Percentiles rank a stretch among this genome's conserved stretches.
Conservation (phyloP, 2,888 invertebrate genomes). For the Meiosimyza decipiens region DNA sequence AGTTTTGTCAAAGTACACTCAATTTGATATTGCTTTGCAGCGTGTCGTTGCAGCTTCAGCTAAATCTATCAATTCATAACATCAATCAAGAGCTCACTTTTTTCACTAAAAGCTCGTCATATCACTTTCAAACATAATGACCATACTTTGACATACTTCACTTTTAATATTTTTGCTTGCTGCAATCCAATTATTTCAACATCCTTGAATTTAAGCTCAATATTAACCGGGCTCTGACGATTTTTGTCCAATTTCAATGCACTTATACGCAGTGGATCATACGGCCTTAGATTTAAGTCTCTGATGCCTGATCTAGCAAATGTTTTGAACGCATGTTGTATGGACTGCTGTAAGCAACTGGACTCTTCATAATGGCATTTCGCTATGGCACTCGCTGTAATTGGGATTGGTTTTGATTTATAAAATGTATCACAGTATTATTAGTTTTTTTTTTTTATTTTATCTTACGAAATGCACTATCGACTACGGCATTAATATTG, state of each 20-base stretch:
- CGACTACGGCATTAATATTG: too few species aligned
- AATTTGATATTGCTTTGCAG: too few species aligned
- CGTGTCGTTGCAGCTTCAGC: too few species aligned
- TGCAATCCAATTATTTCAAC: slow-evolving; percentile 56
- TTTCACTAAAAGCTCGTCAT: too few species aligned
- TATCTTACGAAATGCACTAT: too few species aligned
- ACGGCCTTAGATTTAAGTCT: slow-evolving; percentile 52
- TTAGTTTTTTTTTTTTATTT: too few species aligned
- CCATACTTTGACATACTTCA: slow-evolving; percentile 49
- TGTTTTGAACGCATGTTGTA: slow-evolving; percentile 47
- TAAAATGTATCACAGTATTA: too few species aligned
- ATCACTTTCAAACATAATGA: not conserved
- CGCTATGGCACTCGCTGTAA: slow-evolving; percentile 48
- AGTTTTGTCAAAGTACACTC: too few species aligned
- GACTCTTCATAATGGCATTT: slow-evolving; percentile 49
- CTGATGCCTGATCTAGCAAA: slow-evolving; percentile 51
- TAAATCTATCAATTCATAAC: too few species aligned
- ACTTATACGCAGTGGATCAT: slow-evolving; percentile 62
- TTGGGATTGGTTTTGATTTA: too few species aligned
- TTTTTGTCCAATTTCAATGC: slow-evolving; percentile 54
- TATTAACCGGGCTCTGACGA: slow-evolving; percentile 59
- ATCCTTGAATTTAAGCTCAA: slow-evolving; percentile 58
- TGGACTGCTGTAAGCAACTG: slow-evolving; percentile 45
- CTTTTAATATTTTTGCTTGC: slow-evolving; percentile 41
- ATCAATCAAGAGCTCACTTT: too few species aligned